phyloP scores from a whole-genome alignment of 2,113 vertebrate species.

The Spea multiplicata region DNA sequence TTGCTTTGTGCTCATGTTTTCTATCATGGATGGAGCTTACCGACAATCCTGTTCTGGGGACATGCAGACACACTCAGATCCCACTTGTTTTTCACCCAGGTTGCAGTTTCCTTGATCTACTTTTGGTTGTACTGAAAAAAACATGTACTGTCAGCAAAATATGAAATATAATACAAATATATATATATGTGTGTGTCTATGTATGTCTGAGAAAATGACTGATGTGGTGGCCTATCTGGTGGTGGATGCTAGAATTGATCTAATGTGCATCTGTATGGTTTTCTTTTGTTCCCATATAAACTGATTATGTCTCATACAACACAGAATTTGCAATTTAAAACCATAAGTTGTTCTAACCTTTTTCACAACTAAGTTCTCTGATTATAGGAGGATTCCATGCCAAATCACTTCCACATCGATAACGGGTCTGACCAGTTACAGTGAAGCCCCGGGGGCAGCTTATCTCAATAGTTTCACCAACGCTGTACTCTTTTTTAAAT shows the following conservation, averaged over 20 bases:
- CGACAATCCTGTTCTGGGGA: constrained; percentile 74
- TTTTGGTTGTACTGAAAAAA: constrained; percentile 55
- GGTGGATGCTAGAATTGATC: no score
- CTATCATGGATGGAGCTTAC: constrained; percentile 59
- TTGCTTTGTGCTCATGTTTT: no score
- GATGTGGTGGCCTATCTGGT: no score
- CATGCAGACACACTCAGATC: constrained; percentile 75
- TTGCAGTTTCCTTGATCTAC: constrained; percentile 65
- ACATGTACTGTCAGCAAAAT: background rate
- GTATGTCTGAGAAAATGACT: no score
- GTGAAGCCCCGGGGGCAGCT: constrained; percentile 62
- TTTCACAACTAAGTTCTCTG: constrained; percentile 69
- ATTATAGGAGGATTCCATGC: constrained; percentile 76
- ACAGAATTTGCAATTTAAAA: no score
- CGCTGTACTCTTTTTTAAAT: constrained; percentile 65
- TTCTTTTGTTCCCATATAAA: no score
- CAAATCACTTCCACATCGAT: constrained; percentile 67
- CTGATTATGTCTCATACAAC: no score
- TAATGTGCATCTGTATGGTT: no score
- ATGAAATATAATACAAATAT: no score
- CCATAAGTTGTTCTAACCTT: constrained; percentile 56
- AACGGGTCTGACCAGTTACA: constrained; percentile 58
- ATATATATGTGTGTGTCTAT: no score
- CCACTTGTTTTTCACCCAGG: constrained; percentile 68
- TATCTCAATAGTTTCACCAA: constrained; percentile 69